These are phyloP conservation scores for Pseudopipra pipra DNA, from an alignment of 2,113 vertebrate species.

Conservation along the genomic window DNA sequence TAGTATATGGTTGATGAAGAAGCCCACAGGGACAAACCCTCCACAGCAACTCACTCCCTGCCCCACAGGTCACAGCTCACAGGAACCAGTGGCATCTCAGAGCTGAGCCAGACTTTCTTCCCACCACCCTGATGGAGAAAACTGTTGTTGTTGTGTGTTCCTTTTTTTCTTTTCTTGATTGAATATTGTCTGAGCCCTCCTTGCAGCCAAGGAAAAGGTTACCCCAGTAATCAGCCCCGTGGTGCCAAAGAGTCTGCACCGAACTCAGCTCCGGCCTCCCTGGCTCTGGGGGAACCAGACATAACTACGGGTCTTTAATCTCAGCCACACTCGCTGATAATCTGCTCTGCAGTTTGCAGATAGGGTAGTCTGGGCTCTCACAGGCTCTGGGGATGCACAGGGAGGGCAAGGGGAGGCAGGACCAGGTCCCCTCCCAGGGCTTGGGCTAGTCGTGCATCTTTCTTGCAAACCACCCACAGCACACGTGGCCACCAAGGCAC, in stretches of 20 bases:
- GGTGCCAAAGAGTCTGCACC: slow-evolving; percentile 64
- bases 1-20: neutral
- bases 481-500: fast-evolving
- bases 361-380: neutral
- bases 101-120: neutral
- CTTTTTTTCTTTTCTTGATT: neutral
- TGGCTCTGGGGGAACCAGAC: neutral
- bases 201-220: slow-evolving; percentile 1
- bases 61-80: fast-evolving
- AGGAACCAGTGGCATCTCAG: neutral
- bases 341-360: slow-evolving; percentile 46
- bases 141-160: neutral
- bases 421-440: neutral
- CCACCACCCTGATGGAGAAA: neutral
- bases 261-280: neutral
- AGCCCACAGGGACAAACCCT: neutral
- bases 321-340: neutral
- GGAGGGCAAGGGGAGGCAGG: neutral
- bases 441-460: neutral
- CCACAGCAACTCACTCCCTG: fast-evolving
- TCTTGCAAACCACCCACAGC: neutral
- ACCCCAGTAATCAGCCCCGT: neutral
- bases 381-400: neutral
- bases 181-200: neutral
- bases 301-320: slow-evolving; percentile 46